Evolutionary conservation across 2,797 vertebrate species (phyloP), one percentile per base, ranked within the genome.

Genomic region (Antennarius maculatus): DNA sequence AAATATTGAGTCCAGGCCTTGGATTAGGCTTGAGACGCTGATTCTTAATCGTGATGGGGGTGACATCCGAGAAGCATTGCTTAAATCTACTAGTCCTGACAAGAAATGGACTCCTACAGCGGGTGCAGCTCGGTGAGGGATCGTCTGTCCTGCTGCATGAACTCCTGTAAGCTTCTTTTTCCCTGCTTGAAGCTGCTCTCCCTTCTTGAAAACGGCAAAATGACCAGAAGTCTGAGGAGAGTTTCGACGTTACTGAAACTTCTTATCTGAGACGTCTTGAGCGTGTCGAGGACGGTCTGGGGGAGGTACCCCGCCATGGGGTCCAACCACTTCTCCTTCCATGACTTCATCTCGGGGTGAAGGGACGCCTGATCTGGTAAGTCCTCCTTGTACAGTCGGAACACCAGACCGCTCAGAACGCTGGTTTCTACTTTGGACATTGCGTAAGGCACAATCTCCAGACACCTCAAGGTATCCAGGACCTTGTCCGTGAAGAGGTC

Each of bases 381-480:
- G 73, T 94, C 94, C 37, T 93, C 91, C 81, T 88, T 91, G 83
- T 91, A 94, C 60, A 92, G 71, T 71, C 83, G 83, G 69, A 90
- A 85, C 61, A 91, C 81, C 9, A 93, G 90, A 50, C 81, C 78
- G 67, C 92, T 90, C 9, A 87, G 79, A 75, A 89, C 87, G 85
- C 86, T 90, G 76, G 87, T 93, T 83, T 93, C 91, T 49, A 89
- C 86, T 89, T 92, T 92, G 74, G 92, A 93, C 90, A 94, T 91
- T 86, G 93, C 94, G 45, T 94, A 94, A 93, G 94, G 94, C 93
- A 95, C 94, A 82, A 95, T 91, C 92, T 94, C 92, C 90, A 94
- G 85, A 90, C 93, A 94, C 83, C 76, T 85, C 80, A 94, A 71
- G 6, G 90, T 92, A 68, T 92, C 90, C 67, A 92, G 69, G 28